Evolutionary conservation across 2,888 invertebrate genomes (phyloP).

Genomic region (Hemistola chrysoprasaria): DNA sequence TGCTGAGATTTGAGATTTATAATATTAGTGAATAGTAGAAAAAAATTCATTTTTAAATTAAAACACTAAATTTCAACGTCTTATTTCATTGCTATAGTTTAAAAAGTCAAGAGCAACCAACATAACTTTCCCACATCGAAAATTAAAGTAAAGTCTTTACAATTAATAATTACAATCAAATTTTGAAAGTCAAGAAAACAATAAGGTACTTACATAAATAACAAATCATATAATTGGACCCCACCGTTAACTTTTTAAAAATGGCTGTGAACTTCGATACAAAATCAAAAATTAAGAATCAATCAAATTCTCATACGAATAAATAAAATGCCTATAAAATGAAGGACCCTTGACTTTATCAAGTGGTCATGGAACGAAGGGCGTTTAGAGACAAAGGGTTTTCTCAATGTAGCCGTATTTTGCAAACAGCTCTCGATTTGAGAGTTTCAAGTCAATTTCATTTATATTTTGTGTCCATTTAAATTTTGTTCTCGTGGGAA

Average conservation of each 20-base stretch:
- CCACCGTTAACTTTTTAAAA: slow-evolving; percentile 6
- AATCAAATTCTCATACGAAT: slow-evolving; percentile 22
- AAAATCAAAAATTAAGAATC: slow-evolving; percentile 33
- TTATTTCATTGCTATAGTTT: too few relatives aligned
- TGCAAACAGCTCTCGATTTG: slow-evolving; percentile 66
- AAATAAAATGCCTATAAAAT: slow-evolving; percentile 30
- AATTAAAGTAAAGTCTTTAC: slow-evolving; percentile 11
- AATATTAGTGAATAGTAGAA: too few relatives aligned
- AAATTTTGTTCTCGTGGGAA: slow-evolving; percentile 55
- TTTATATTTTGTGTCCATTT: slow-evolving; percentile 51
- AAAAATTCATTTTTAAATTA: too few relatives aligned
- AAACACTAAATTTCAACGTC: too few relatives aligned
- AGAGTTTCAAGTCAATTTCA: slow-evolving; percentile 52
- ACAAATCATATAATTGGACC: slow-evolving; percentile 6
- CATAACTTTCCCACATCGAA: slow-evolving; percentile 13
- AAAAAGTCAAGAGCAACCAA: neutral
- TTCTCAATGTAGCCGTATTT: slow-evolving; percentile 70
- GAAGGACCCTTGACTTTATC: slow-evolving; percentile 51
- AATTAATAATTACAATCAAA: slow-evolving; percentile 7
- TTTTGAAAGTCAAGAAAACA: slow-evolving; percentile 16
- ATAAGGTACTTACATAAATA: slow-evolving; percentile 13
- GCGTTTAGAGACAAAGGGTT: slow-evolving; percentile 60
- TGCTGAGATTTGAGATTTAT: too few relatives aligned
- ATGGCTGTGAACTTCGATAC: slow-evolving; percentile 23
- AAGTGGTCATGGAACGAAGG: slow-evolving; percentile 42